Base-by-base conservation (phyloP, 1,140 invertebrate species). In the Pectinophora gossypiella region DNA sequence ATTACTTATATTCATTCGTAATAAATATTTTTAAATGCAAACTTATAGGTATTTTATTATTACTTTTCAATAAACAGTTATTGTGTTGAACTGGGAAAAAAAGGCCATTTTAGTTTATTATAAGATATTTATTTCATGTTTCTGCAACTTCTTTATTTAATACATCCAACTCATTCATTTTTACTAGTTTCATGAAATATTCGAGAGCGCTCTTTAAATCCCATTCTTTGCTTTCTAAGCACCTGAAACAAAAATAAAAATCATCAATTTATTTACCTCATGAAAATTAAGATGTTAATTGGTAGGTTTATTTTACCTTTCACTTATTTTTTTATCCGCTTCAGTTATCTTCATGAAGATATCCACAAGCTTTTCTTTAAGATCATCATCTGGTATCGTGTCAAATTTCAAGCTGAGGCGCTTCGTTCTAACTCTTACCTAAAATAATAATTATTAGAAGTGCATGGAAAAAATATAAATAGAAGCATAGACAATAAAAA, bases 341-440 rank as follows among this genome's bases (percentile, higher is more conserved):
- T 64, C 61, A 0, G 82, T 82, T 45, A 85, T 42, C 50, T 68
- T 62, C 61, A 76, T 76, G 50, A 85, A 85, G 18, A 76, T 59
- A n/a, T 68, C 42, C 13, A 73, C 18, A n/a, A 79, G 62, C 27
- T 59, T 57, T 40, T 72, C 60, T 51, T 84, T 76, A 4, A 65
- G 64, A 7, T 75, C 47, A 12, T 76, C 68, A 56, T 81, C 69
- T 0, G 76, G 76, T 3, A 59, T 44, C 4, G 61, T 44, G 9
- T 81, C 74, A 42, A 84, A 60, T 56, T 76, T 72, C 4, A 79
- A 51, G 51, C 54, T 72, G 9, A 72, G 27, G 9, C 6, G 1
- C 6, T 32, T 45, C 53, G 63, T 79, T 12, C 59, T 58, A n/a
- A n/a, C n/a, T 55, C 51, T 59, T 19, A 79, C 48, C 82, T 85